Conservation (phyloP, 2,113 vertebrate species). For the Ascaphus truei region DNA sequence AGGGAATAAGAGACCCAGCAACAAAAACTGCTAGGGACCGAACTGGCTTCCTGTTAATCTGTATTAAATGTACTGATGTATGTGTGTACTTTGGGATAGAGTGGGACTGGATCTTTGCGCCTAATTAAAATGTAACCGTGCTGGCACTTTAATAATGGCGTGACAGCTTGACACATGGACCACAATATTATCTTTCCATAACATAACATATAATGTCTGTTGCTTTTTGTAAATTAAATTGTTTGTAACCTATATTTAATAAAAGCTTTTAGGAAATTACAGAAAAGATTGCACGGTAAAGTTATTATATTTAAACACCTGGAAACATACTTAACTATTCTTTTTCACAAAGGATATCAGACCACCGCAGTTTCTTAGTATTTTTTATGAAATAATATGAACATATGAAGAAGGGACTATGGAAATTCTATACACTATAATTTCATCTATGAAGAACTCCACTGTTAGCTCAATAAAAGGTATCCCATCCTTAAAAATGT, state of each 20-base stretch:
- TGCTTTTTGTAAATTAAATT: neutral
- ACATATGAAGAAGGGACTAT: too few relatives aligned
- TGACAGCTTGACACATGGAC: conserved; percentile 24
- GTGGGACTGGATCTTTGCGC: neutral
- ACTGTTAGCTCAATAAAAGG: too few relatives aligned
- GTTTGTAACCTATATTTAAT: neutral
- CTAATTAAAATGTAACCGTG: conserved; percentile 29
- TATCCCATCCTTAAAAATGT: too few relatives aligned
- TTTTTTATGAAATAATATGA: too few relatives aligned
- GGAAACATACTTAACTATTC: too few relatives aligned
- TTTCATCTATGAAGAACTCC: too few relatives aligned
- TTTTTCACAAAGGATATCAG: too few relatives aligned
- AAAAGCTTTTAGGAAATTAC: neutral
- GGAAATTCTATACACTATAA: too few relatives aligned
- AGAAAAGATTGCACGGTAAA: too few relatives aligned
- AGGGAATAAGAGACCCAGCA: conserved; percentile 43
- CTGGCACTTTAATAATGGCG: conserved; percentile 22
- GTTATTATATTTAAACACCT: too few relatives aligned
- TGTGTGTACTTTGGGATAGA: conserved; percentile 6
- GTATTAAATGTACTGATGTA: conserved; percentile 37
- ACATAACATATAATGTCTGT: neutral
- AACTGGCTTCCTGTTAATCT: conserved; percentile 51
- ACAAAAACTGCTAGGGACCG: conserved; percentile 1
- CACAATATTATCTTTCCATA: conserved; percentile 22
- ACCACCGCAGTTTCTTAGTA: too few relatives aligned